Percentiles rank a stretch among this genome's conserved stretches.
These are phyloP conservation scores for Coptodon rendalli DNA, from an alignment of 2,113 vertebrate genomes.

Conservation along the genomic window DNA sequence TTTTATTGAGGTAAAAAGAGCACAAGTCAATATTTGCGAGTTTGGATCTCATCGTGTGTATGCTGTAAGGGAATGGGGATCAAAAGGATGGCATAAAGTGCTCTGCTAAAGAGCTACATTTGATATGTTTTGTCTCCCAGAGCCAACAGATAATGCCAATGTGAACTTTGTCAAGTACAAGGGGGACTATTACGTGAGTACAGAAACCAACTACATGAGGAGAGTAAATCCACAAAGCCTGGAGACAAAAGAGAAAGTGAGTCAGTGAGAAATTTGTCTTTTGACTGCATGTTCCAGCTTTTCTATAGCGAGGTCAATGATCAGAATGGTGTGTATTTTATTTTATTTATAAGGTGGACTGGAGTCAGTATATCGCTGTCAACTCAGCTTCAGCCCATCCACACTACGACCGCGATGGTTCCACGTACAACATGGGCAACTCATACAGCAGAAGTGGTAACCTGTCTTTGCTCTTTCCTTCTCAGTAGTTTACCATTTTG, in stretches of 20 bases:
- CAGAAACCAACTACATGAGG: slow-evolving; percentile 83
- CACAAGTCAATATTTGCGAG: neutral
- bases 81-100: neutral
- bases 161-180: slow-evolving; percentile 87
- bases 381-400: slow-evolving; percentile 91
- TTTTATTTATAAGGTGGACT: slow-evolving; percentile 77
- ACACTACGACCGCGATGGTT: slow-evolving; percentile 86
- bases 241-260: slow-evolving; percentile 86
- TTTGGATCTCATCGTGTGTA: neutral
- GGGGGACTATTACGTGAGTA: slow-evolving; percentile 87
- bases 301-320: neutral
- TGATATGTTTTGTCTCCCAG: slow-evolving; percentile 50
- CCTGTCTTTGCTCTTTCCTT: neutral
- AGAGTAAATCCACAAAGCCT: slow-evolving; percentile 81
- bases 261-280: neutral
- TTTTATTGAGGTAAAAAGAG: neutral
- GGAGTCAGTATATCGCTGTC: slow-evolving; percentile 84
- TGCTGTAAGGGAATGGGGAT: neutral
- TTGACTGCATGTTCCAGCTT: neutral
- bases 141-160: slow-evolving; percentile 82
- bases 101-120: neutral
- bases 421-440: slow-evolving; percentile 91
- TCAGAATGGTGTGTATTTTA: neutral
- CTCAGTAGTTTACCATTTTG: neutral
- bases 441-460: slow-evolving; percentile 77